A percentile compares a stretch with the other conserved stretches of the same genome.
phyloP scores from a whole-genome alignment of 1,140 invertebrate species.

The Gerris buenoi region DNA sequence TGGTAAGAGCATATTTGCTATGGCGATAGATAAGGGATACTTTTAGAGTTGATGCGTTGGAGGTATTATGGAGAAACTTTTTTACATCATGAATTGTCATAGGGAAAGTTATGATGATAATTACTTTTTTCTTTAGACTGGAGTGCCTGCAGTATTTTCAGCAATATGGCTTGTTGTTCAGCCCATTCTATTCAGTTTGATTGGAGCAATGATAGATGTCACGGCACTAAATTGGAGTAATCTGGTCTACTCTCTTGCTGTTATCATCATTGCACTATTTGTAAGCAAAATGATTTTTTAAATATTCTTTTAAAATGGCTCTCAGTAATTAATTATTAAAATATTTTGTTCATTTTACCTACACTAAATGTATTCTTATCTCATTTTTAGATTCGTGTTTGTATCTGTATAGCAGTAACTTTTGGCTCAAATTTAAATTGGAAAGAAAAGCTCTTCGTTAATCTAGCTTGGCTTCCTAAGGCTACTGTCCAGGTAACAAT shows the following conservation, averaged over 20 bases:
- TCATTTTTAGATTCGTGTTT: conserved; percentile 35
- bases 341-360: too few species aligned
- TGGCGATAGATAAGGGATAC: too few species aligned
- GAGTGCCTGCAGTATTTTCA: conserved; percentile 2
- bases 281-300: too few species aligned
- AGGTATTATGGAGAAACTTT: too few species aligned
- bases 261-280: conserved; percentile 15
- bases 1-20: too few species aligned
- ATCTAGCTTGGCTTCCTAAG: conserved; percentile 58
- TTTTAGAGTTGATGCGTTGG: too few species aligned
- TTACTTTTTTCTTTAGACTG: neutral
- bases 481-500: conserved; percentile 58
- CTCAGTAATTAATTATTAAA: too few species aligned
- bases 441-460: conserved; percentile 51
- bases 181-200: conserved; percentile 4
- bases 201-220: conserved; percentile 5
- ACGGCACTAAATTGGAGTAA: neutral
- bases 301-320: too few species aligned
- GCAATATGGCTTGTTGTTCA: conserved; percentile 7
- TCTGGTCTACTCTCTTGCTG: conserved; percentile 27
- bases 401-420: conserved; percentile 40
- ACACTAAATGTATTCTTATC: too few species aligned
- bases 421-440: conserved; percentile 40
- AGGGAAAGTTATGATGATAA: too few species aligned
- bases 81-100: too few species aligned